Evolutionary conservation across 2,113 vertebrate genomes (phyloP).

Genomic region (Chelonoidis abingdonii): DNA sequence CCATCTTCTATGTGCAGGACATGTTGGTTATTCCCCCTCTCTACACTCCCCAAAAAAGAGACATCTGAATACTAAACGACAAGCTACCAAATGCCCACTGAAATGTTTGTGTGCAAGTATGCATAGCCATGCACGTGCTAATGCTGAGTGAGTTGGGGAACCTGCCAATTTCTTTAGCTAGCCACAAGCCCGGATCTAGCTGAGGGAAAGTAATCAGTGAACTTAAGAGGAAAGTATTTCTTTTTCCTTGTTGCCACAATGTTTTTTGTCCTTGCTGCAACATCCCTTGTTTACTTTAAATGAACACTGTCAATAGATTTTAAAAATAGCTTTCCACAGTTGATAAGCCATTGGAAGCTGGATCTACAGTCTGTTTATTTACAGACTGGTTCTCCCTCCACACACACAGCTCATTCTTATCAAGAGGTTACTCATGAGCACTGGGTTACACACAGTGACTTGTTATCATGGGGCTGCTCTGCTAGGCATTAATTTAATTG

Average conservation of each 20-base stretch:
- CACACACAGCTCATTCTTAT: accelerated
- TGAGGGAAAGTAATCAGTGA: neutral
- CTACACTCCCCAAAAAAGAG: neutral
- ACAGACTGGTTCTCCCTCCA: accelerated
- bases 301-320: neutral
- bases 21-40: neutral
- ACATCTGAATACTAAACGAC: neutral
- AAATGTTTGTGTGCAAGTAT: accelerated
- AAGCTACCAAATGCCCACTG: too few relatives aligned
- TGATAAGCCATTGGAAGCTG: neutral
- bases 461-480: neutral
- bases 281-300: neutral
- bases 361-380: neutral
- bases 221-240: neutral
- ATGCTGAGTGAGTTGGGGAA: accelerated
- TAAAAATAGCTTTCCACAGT: accelerated
- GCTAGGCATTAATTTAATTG: neutral
- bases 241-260: neutral
- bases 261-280: neutral
- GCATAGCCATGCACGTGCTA: accelerated
- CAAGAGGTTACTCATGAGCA: neutral
- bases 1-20: neutral
- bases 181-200: accelerated
- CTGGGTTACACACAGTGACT: neutral
- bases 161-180: neutral